Base-by-base conservation (phyloP, 2,888 invertebrate species). In the Drosophila rubida region DNA sequence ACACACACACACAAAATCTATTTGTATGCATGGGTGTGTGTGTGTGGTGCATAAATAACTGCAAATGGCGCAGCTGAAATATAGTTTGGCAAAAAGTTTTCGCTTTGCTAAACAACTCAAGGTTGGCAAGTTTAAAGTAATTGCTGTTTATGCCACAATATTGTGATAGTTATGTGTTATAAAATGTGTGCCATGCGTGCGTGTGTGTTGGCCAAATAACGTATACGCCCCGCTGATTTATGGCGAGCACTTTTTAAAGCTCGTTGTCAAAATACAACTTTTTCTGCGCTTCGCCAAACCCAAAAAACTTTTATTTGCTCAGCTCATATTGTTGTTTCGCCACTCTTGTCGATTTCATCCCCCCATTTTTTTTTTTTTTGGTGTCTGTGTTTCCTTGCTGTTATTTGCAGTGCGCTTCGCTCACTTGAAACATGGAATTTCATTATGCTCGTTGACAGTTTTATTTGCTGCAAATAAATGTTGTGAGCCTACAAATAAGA, bases 81-180 rank as follows among this genome's bases (percentile, higher is more conserved):
- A 65, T 65, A 78, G 78, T 78, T 78, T 65, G 55, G 41, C 58
- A 71, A 69, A 75, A 82, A 84, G 37, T 84, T 87, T 71, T 48
- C 25, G 50, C 60, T 27, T 46, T 44, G 51, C 64, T 68, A 69
- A 75, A 68, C 63, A 70, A 63, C 68, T 77, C 72, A 82, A 69
- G 68, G 69, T 58, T 82, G 64, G 30, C 61, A 53, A 68, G 39
- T 75, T 73, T 63, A 55, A 83, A 80, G 73, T 86, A 78, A 84
- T 88, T 80, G 88, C 84, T 84, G 80, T 74, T 80, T 78, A 88
- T 84, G 64, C 76, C 73, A 73, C 70, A 79, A 82, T 84, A 72
- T 75, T 75, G 50, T 72, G 59, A 68, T 48, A 61, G 51, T 50
- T 64, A 48, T 66, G 30, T 16, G 5, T 39, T 44, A 32, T 23